phyloP scores from a whole-genome alignment of 2,797 vertebrate genomes.

The Bryconaethiops microstoma region DNA sequence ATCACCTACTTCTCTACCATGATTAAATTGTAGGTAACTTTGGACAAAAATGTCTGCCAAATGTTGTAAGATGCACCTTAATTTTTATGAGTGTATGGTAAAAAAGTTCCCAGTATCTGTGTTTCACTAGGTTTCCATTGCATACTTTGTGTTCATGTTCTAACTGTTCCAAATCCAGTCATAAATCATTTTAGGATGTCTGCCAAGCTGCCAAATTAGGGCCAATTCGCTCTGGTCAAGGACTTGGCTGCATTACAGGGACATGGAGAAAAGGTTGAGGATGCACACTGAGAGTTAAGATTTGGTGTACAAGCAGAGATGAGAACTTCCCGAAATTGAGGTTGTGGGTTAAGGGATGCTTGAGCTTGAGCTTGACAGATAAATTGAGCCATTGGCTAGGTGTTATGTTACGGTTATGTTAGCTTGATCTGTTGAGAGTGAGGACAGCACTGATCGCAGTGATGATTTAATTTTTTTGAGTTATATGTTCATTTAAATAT shows the following conservation, averaged over 20 bases:
- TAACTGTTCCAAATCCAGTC: not conserved
- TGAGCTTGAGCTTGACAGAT: slow-evolving; percentile 18
- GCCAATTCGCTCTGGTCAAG: slow-evolving; percentile 3
- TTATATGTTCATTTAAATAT: not conserved
- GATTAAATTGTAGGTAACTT: not conserved
- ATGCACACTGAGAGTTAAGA: slow-evolving; percentile 3
- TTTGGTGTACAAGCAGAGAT: slow-evolving; percentile 17
- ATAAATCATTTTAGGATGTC: not conserved
- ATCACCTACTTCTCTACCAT: not conserved
- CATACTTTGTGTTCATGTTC: not conserved
- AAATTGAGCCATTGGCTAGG: slow-evolving; percentile 8
- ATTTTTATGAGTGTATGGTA: not conserved
- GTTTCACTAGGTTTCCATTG: not conserved
- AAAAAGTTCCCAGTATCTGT: not conserved
- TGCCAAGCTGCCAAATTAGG: slow-evolving; percentile 3
- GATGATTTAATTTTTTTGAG: not conserved
- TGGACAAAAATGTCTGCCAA: not conserved
- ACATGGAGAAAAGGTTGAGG: not conserved
- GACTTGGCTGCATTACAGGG: not conserved
- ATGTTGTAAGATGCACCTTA: not conserved
- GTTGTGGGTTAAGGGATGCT: slow-evolving; percentile 23
- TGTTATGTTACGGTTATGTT: not conserved
- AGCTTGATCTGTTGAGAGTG: slow-evolving; percentile 2
- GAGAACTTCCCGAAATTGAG: not conserved
- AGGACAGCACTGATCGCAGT: not conserved